Conservation (phyloP, 2,888 invertebrate genomes). For the Morpho achilles region DNA sequence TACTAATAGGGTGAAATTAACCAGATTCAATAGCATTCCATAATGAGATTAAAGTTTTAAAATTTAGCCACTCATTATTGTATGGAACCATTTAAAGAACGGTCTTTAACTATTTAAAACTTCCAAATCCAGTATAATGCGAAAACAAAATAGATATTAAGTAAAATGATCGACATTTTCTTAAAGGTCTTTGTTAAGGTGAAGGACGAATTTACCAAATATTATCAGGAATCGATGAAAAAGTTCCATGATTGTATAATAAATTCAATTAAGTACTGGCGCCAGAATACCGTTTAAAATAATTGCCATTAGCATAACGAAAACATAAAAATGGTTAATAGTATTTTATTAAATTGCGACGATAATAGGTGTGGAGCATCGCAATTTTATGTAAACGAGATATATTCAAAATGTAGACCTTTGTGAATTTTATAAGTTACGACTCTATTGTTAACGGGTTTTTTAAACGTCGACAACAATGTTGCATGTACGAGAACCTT, state of each 20-base stretch:
- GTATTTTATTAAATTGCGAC: neutral
- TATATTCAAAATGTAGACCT: neutral
- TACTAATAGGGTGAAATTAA: too few species aligned
- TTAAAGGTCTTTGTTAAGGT: conserved; percentile 9
- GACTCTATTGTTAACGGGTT: conserved; percentile 16
- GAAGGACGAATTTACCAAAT: conserved; percentile 9
- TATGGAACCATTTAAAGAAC: too few species aligned
- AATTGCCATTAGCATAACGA: conserved; percentile 11
- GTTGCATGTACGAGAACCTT: conserved; percentile 6
- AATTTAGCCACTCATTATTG: too few species aligned
- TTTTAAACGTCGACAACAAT: conserved; percentile 1
- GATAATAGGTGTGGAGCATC: conserved; percentile 4
- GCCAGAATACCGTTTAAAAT: conserved; percentile 15
- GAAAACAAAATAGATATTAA: conserved; percentile 1
- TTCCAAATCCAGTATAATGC: too few species aligned
- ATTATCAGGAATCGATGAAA: conserved; percentile 11
- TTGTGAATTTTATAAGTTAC: conserved; percentile 12
- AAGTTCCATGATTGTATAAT: conserved; percentile 8
- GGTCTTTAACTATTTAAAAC: too few species aligned
- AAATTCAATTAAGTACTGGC: conserved; percentile 11
- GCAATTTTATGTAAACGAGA: conserved; percentile 2
- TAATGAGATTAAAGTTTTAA: too few species aligned
- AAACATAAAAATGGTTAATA: conserved; percentile 13
- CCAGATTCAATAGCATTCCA: too few species aligned
- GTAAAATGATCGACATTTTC: conserved; percentile 4